Conservation (phyloP, 2,113 vertebrate species). For the Neolamprologus brichardi region DNA sequence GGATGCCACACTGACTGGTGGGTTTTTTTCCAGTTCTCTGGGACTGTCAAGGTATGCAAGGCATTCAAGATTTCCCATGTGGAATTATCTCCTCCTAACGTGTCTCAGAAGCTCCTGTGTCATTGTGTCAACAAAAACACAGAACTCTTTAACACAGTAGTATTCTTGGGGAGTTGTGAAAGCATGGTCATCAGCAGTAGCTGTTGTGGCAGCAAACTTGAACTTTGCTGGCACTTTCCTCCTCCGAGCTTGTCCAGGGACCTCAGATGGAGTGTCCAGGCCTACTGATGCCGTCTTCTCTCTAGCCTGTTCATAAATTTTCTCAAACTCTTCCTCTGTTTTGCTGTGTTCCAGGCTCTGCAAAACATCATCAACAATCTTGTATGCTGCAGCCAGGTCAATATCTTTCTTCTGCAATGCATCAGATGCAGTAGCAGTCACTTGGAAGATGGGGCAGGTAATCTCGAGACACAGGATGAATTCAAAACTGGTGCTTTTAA, state of each 20-base stretch:
- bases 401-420: background rate
- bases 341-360: background rate
- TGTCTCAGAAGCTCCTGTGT: background rate
- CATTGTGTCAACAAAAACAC: background rate
- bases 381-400: background rate
- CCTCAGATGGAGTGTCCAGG: background rate
- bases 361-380: background rate
- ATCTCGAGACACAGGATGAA: background rate
- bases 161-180: background rate
- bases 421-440: background rate
- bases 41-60: background rate
- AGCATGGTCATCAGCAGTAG: background rate
- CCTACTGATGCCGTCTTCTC: accelerated
- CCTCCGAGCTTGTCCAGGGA: background rate
- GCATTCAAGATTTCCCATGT: background rate
- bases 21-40: background rate
- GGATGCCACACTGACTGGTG: background rate
- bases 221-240: background rate
- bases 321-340: background rate
- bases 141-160: background rate
- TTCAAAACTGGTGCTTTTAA: background rate
- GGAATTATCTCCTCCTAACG: background rate
- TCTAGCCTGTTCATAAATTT: background rate
- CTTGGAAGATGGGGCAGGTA: background rate
- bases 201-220: background rate